Base-by-base conservation (phyloP, 2,797 vertebrate species). In the Pitangus sulphuratus region DNA sequence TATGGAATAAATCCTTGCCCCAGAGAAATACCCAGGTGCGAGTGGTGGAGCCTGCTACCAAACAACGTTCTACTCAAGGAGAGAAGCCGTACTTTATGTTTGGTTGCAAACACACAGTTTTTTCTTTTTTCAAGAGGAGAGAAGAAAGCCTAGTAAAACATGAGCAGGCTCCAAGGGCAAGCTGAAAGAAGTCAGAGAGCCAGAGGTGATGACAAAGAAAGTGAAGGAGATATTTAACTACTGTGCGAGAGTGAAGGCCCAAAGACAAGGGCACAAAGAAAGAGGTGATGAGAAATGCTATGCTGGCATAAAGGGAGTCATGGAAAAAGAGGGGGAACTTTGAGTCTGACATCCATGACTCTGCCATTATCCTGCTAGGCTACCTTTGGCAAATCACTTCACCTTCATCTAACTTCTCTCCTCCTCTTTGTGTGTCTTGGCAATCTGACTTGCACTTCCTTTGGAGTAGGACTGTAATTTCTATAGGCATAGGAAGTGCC, bases 1-100 rank as follows among this genome's bases (percentile, higher is more conserved):
- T 92, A 90, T 1, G 3, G 85, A 92, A 84, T 92, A 97, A 95
- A 87, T 86, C 33, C 37, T 65, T 95, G 80, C 85, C 94, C 84
- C 87, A 90, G 68, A 96, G 91, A 96, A 80, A 81, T 85, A 66
- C 26, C 13, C 82, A 77, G 53, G 48, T 89, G 69, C 1, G 33
- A 90, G 89, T 50, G 71, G 79, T 37, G 50, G 31, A 93, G 60
- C 51, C 31, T 9, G 5, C 66, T 93, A 72, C 87, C 76, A 84
- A 81, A 81, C 51, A 30, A 81, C 90, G 37, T 51, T 57, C 0
- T 0, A 40, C 70, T 89, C 44, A 82, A 26, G 12, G 40, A 60
- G 42, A 84, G 66, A 71, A 65, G 31, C 39, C 10, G 5, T 28
- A 17, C 22, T 84, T 60, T 51, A 45, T 39, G 51, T 90, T 58